A percentile compares a stretch with the other conserved stretches of the same genome.
These are phyloP conservation scores for Macroglossus sobrinus DNA, from an alignment of 2,113 vertebrate species.

Conservation along the genomic window DNA sequence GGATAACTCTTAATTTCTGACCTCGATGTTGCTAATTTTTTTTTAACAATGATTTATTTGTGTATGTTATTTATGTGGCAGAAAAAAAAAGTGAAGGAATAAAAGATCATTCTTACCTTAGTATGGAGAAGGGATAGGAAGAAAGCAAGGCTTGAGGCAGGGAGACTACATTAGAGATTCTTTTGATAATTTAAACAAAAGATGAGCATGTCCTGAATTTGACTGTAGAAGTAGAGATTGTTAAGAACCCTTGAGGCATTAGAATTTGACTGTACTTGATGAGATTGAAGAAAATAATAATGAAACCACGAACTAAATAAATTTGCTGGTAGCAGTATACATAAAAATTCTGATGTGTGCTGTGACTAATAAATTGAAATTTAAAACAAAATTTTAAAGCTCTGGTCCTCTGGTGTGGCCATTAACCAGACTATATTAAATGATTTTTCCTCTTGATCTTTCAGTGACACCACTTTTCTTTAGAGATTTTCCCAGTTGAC, in stretches of 20 bases:
- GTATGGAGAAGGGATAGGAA: neutral
- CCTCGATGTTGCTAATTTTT: neutral
- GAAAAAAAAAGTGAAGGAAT: neutral
- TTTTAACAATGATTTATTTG: neutral
- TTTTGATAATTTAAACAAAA: constrained; percentile 10
- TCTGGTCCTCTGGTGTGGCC: neutral
- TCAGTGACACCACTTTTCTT: neutral
- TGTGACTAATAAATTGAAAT: neutral
- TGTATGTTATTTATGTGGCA: neutral
- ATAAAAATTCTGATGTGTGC: neutral
- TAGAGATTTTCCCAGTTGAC: neutral
- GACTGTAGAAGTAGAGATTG: neutral
- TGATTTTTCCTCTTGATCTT: neutral
- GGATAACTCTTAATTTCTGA: neutral
- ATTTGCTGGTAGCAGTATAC: neutral
- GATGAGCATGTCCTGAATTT: neutral
- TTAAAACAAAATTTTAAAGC: neutral
- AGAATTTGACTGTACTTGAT: neutral
- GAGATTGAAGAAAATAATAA: neutral
- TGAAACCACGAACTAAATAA: neutral
- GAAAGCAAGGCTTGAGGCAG: neutral
- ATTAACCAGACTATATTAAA: neutral
- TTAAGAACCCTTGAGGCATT: neutral
- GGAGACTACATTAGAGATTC: neutral
- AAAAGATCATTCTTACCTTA: neutral